Conservation (phyloP, 2,888 invertebrate species). For the Vanessa cardui region DNA sequence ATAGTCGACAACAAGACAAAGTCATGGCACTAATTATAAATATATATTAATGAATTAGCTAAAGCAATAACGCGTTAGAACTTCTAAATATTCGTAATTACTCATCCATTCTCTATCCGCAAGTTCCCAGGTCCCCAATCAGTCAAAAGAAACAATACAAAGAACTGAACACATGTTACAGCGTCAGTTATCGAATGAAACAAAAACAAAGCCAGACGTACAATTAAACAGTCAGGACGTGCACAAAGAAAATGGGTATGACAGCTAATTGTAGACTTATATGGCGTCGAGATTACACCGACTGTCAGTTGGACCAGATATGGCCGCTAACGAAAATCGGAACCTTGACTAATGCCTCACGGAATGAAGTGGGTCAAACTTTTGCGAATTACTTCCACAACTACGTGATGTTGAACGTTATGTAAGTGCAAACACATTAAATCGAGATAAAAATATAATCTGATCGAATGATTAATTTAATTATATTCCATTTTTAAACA, state of each 20-base stretch:
- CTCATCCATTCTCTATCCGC: background rate
- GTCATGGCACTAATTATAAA: background rate
- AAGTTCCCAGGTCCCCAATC: conserved; percentile 24
- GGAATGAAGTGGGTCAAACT: conserved; percentile 56
- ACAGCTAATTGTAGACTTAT: conserved; percentile 74
- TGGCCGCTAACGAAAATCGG: conserved; percentile 62
- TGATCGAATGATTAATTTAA: background rate
- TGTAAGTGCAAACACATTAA: background rate
- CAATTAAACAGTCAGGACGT: conserved; percentile 61
- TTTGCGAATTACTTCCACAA: conserved; percentile 39
- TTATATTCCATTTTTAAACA: background rate
- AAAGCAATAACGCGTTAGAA: background rate
- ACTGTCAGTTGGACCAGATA: conserved; percentile 62
- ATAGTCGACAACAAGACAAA: conserved; percentile 15
- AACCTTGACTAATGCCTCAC: conserved; percentile 72
- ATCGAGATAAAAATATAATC: background rate
- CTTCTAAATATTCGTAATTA: background rate
- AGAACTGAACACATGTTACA: conserved; percentile 32
- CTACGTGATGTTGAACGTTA: conserved; percentile 6
- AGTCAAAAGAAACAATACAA: conserved; percentile 29
- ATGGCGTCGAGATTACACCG: conserved; percentile 69
- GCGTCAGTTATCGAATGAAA: conserved; percentile 43
- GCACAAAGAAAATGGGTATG: conserved; percentile 66
- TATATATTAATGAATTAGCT: background rate
- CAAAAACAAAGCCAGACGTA: conserved; percentile 49